These are phyloP conservation scores for Calyptomena viridis DNA, from an alignment of 2,113 vertebrate species.

Conservation along the genomic window DNA sequence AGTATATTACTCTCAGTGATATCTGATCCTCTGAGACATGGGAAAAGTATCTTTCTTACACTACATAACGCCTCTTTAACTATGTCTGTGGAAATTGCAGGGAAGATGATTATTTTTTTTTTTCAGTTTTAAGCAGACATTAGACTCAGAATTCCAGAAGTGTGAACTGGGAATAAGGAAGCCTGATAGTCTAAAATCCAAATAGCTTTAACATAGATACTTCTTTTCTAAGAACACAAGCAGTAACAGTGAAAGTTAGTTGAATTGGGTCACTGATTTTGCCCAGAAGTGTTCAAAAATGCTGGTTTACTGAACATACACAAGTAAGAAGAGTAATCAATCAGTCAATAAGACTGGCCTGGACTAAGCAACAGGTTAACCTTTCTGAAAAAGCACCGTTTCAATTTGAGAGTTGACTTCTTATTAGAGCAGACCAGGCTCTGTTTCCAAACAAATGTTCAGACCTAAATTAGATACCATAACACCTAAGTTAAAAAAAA, in stretches of 20 bases:
- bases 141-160: slow-evolving; percentile 19
- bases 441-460: neutral
- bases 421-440: neutral
- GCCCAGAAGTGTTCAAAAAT: slow-evolving; percentile 1
- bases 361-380: neutral
- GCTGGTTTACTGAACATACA: neutral
- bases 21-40: slow-evolving; percentile 6
- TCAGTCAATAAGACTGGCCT: neutral
- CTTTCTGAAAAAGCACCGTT: neutral
- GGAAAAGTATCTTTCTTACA: slow-evolving; percentile 23
- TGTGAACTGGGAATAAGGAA: slow-evolving; percentile 14
- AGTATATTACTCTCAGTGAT: slow-evolving; percentile 28
- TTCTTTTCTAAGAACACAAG: neutral
- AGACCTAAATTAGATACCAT: accelerated
- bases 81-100: neutral
- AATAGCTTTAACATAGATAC: neutral
- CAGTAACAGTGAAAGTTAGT: neutral
- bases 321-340: neutral
- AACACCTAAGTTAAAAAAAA: neutral
- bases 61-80: neutral
- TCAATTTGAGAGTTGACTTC: neutral
- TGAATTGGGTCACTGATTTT: neutral
- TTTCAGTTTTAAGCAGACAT: neutral
- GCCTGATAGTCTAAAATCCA: slow-evolving; percentile 13
- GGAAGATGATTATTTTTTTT: neutral